These are phyloP conservation scores for Sphenopsis melanotis DNA, from an alignment of 2,797 vertebrate species.

Conservation along the genomic window DNA sequence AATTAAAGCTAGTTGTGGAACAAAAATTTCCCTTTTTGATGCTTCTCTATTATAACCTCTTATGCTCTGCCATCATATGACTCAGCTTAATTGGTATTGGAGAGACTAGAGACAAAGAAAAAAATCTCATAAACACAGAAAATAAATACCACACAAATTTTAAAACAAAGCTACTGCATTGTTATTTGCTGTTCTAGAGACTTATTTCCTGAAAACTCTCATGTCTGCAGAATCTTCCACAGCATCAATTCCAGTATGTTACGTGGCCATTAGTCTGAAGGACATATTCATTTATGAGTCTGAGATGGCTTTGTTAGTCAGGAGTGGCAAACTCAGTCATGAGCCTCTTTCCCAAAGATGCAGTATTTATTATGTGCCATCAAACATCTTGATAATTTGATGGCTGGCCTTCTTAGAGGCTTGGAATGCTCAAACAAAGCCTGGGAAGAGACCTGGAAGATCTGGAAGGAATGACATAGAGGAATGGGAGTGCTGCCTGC, in stretches of 20 bases:
- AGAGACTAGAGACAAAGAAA: conserved; percentile 4
- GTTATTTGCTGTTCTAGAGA: background rate
- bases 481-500: background rate
- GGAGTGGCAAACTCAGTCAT: background rate
- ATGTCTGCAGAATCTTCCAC: background rate
- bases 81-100: background rate
- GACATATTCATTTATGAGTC: background rate
- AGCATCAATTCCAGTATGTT: background rate
- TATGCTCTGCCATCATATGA: background rate
- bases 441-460: background rate
- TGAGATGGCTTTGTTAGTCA: background rate
- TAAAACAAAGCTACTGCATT: conserved; percentile 21
- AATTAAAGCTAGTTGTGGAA: background rate
- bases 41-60: background rate
- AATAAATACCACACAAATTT: background rate
- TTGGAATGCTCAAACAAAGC: background rate
- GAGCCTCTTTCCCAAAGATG: background rate
- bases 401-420: background rate
- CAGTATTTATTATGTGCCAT: background rate
- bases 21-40: background rate
- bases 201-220: conserved; percentile 25
- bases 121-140: conserved; percentile 17
- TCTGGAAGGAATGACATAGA: background rate
- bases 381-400: background rate
- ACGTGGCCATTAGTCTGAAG: background rate